Base-by-base conservation (phyloP, 2,888 invertebrate genomes). In the Tetragnatha montana region DNA sequence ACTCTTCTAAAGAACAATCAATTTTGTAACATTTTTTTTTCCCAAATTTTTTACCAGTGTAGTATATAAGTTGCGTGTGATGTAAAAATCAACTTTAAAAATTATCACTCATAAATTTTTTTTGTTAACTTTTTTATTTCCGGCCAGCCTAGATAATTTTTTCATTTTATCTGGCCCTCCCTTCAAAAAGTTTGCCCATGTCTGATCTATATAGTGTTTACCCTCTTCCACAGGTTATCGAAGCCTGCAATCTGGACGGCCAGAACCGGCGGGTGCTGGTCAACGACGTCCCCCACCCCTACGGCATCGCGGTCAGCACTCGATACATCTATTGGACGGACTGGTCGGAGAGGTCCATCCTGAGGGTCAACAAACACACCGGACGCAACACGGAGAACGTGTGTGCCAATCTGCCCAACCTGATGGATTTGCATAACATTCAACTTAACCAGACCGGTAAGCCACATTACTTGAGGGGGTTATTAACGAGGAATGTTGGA, bases 241-340 rank as follows among this genome's bases (percentile, higher is more conserved):
- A 90, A 49, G 87, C 88, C 21, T 85, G 87, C 17, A 87, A 91
- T 47, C 50, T 94, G 51, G 92, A 93, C 79, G 94, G 94, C 0
- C 91, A 92, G n/a, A 92, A 93, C 70, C 92, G 94, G 1, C 91
- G 92, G 17, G 92, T 93, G 3, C 89, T 94, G 21, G 93, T 93
- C 35, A 79, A 75, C 4, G 92, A 95, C 85, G 92, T 96, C 0
- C 95, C 96, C 2, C 97, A 98, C 94, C 98, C 98, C 0, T 98
- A 98, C 92, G 98, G 97, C 0, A 94, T 98, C 84, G 96, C 97
- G 0, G 95, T 98, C 4, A 95, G 96, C n/a, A 93, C 93, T 1
- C 97, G 97, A 93, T 96, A 96, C 93, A 95, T 96, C 91, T 98
- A 97, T 93, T 98, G 98, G 98, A 98, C 97, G 0, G 98, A 98